Conservation (phyloP, 92 coral and sea anemone genomes). For the Plumapathes pennacea region DNA sequence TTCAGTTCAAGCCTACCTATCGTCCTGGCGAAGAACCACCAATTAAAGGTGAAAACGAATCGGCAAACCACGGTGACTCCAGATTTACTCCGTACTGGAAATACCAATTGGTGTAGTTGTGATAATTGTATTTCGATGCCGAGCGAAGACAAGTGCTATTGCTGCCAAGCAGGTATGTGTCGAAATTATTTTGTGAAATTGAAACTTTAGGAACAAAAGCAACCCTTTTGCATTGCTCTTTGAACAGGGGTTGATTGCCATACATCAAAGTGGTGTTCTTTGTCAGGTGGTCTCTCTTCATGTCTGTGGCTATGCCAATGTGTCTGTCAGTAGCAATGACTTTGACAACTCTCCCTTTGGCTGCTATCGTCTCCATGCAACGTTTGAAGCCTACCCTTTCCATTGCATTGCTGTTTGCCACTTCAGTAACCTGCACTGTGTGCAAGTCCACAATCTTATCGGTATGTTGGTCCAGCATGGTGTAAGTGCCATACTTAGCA, state of each 20-base stretch:
- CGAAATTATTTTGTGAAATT: no score
- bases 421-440: constrained; percentile 35
- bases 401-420: constrained; percentile 54
- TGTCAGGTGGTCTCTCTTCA: constrained; percentile 17
- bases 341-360: constrained; percentile 1
- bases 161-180: constrained; percentile 4
- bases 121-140: not conserved
- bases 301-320: constrained; percentile 22
- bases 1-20: constrained; percentile 6
- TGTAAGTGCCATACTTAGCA: constrained; percentile 58
- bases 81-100: not conserved
- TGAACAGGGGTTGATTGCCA: constrained; percentile 25
- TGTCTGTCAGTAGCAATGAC: constrained; percentile 41
- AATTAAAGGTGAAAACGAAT: constrained; percentile 1
- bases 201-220: no score
- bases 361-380: constrained; percentile 19
- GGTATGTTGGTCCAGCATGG: constrained; percentile 14
- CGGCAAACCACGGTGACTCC: not conserved
- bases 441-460: not conserved
- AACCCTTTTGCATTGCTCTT: no score
- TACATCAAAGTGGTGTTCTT: constrained; percentile 38
- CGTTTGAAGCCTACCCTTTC: constrained; percentile 37
- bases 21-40: constrained; percentile 10
- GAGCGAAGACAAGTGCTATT: not conserved
- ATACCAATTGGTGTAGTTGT: constrained; percentile 5